Evolutionary conservation across 2,797 vertebrate species (phyloP).

Genomic region (Vireo griseus): DNA sequence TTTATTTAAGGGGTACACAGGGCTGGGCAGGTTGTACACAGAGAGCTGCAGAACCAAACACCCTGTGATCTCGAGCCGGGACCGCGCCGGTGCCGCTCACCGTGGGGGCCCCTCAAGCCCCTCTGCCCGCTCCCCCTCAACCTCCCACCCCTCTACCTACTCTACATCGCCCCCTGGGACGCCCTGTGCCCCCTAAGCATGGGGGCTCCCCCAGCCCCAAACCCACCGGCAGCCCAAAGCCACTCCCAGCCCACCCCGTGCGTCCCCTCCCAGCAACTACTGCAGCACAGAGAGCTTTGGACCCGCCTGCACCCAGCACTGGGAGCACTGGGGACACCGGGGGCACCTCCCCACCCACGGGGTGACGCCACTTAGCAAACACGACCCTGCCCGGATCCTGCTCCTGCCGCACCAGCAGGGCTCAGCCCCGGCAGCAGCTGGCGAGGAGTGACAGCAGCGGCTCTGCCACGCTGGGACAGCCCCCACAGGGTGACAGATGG

Average conservation of each 20-base stretch:
- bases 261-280: accelerated
- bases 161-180: neutral
- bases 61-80: accelerated
- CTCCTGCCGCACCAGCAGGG: neutral
- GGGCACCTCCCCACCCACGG: neutral
- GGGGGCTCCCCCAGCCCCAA: neutral
- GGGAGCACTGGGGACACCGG: neutral
- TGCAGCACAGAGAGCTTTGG: neutral
- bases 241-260: neutral
- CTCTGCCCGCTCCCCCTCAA: accelerated
- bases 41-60: neutral
- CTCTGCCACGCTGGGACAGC: neutral
- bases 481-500: neutral
- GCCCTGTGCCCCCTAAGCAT: neutral
- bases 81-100: accelerated
- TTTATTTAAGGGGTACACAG: slow-evolving; percentile 20
- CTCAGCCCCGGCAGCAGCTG: neutral
- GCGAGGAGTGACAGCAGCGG: accelerated
- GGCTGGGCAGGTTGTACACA: neutral
- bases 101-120: accelerated
- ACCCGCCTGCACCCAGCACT: accelerated
- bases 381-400: neutral
- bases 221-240: neutral
- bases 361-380: neutral
- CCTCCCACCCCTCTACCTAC: neutral